These are phyloP conservation scores for Philaenus spumarius DNA, from an alignment of 1,140 invertebrate species.

Conservation along the genomic window DNA sequence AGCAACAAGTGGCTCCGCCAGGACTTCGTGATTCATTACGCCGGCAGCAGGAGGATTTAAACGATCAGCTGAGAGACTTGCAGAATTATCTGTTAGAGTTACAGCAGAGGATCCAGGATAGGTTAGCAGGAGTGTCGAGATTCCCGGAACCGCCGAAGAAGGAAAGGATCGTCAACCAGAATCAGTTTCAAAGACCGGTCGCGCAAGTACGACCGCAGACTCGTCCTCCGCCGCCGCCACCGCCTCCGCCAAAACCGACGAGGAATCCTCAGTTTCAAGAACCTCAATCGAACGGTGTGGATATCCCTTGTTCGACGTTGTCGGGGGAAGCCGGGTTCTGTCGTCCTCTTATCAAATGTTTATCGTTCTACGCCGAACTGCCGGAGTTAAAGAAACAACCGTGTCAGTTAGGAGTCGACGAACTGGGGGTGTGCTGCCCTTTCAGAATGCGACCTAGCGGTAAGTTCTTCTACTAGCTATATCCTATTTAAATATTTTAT, in stretches of 20 bases:
- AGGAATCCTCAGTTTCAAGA: not conserved
- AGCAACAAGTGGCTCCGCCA: slow-evolving; percentile 17
- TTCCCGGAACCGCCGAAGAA: slow-evolving; percentile 25
- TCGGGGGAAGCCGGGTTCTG: slow-evolving; percentile 36
- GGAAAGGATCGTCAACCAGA: too few relatives aligned
- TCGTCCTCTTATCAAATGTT: slow-evolving; percentile 40
- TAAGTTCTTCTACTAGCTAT: too few relatives aligned
- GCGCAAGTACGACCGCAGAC: not conserved
- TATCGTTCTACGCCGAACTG: slow-evolving; percentile 43
- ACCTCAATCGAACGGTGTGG: not conserved
- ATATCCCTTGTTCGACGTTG: slow-evolving; percentile 24
- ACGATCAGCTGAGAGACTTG: slow-evolving; percentile 22
- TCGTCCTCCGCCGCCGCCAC: not conserved
- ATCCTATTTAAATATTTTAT: too few relatives aligned
- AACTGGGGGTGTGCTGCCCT: slow-evolving; percentile 43
- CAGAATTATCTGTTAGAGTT: slow-evolving; percentile 22
- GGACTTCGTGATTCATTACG: slow-evolving; percentile 8
- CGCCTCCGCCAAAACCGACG: not conserved
- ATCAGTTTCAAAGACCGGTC: too few relatives aligned
- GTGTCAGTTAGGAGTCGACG: slow-evolving; percentile 35
- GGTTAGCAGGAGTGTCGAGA: slow-evolving; percentile 23
- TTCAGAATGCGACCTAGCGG: slow-evolving; percentile 21
- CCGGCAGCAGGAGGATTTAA: slow-evolving; percentile 18
- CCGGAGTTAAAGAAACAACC: slow-evolving; percentile 40
- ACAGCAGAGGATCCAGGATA: slow-evolving; percentile 30